Conservation (phyloP, 2,113 vertebrate genomes). For the Xyliphius kryptos region DNA sequence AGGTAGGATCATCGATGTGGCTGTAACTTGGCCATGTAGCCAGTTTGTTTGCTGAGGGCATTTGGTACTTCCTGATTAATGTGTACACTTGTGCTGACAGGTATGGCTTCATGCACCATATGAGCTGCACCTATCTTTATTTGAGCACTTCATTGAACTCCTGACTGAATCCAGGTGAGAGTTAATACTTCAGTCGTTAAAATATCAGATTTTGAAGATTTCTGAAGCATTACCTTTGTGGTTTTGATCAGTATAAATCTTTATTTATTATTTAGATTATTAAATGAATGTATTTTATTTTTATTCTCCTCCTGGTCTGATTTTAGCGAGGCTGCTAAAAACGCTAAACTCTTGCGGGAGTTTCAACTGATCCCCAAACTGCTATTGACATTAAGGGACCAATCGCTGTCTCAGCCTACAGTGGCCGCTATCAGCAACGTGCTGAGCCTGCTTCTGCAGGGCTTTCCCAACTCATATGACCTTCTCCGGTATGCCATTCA, state of each 20-base stretch:
- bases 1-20: no score
- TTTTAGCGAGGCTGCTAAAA: slow-evolving; percentile 89
- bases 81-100: no score
- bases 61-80: no score
- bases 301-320: slow-evolving; percentile 35
- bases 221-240: no score
- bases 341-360: slow-evolving; percentile 88
- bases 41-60: no score
- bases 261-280: no score
- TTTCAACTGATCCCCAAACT: slow-evolving; percentile 91
- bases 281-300: not conserved
- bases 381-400: slow-evolving; percentile 86
- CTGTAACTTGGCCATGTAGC: no score
- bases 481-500: slow-evolving; percentile 86
- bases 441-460: slow-evolving; percentile 89
- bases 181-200: slow-evolving; percentile 7
- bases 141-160: slow-evolving; percentile 96
- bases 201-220: not conserved
- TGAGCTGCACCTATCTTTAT: slow-evolving; percentile 93
- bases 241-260: no score
- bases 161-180: slow-evolving; percentile 92
- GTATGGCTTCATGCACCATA: slow-evolving; percentile 98
- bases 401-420: slow-evolving; percentile 86
- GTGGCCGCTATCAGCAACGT: slow-evolving; percentile 88
- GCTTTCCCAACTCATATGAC: slow-evolving; percentile 87